A percentile compares a stretch with the other conserved stretches of the same genome.
Conservation (phyloP, 2,113 vertebrate genomes). For the Origma solitaria region DNA sequence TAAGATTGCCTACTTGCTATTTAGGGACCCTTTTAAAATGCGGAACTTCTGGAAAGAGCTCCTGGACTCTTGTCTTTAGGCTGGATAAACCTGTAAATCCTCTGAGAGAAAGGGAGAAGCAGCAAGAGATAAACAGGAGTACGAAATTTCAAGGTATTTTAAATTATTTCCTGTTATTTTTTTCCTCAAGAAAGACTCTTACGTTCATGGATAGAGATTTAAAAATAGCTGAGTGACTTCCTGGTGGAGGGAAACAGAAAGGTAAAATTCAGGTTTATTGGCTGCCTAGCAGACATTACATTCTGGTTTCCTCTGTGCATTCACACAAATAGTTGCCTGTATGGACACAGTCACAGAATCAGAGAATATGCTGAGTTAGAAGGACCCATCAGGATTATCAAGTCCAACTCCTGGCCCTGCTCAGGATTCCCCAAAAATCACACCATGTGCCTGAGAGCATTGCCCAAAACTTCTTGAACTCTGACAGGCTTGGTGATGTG, state of each 20-base stretch:
- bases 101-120: background rate
- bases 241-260: slow-evolving; percentile 12
- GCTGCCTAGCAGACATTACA: background rate
- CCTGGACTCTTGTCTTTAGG: background rate
- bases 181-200: background rate
- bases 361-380: background rate
- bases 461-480: background rate
- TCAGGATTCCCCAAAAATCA: background rate
- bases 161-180: background rate
- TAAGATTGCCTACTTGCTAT: background rate
- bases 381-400: background rate
- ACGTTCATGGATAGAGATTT: background rate
- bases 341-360: background rate
- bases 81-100: background rate
- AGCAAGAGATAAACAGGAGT: background rate
- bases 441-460: background rate
- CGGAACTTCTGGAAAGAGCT: background rate
- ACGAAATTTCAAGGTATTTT: slow-evolving; percentile 1
- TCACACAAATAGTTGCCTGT: background rate
- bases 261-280: slow-evolving; percentile 17
- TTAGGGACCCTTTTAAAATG: background rate
- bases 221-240: slow-evolving; percentile 24
- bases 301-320: background rate
- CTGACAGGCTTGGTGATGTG: background rate
- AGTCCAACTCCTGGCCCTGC: background rate